A percentile compares a stretch with the other conserved stretches of the same genome.
phyloP scores from a whole-genome alignment of 2,888 invertebrate genomes.

The Rosalia funebris region DNA sequence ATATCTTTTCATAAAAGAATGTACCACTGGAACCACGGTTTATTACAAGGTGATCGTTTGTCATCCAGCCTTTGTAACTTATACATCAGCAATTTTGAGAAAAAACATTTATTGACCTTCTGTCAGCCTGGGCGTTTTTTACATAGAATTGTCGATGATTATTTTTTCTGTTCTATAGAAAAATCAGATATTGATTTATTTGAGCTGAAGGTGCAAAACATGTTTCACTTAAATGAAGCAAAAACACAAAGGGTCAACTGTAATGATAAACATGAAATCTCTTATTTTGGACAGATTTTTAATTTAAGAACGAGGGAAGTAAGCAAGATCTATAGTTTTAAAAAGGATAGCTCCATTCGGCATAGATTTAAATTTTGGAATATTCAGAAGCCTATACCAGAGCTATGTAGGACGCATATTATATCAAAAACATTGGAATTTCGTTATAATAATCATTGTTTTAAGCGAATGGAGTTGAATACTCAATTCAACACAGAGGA shows the following conservation, averaged over 20 bases:
- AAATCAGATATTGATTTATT: conserved; percentile 33
- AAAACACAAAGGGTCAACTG: conserved; percentile 36
- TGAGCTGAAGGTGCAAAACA: conserved; percentile 9
- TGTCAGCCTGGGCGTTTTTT: conserved; percentile 28
- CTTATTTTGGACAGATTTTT: conserved; percentile 44
- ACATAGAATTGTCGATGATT: conserved; percentile 46
- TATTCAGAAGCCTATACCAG: conserved; percentile 25
- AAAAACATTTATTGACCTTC: conserved; percentile 29
- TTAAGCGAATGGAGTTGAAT: conserved; percentile 41
- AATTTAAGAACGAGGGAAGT: conserved; percentile 43
- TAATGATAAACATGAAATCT: conserved; percentile 27
- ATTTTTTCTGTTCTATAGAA: conserved; percentile 44
- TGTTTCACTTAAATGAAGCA: conserved; percentile 36
- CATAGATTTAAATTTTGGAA: conserved; percentile 48
- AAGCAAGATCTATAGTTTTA: conserved; percentile 33
- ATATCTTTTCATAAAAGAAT: conserved; percentile 37
- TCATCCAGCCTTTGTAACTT: conserved; percentile 44
- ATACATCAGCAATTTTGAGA: conserved; percentile 40
- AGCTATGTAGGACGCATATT: conserved; percentile 24
- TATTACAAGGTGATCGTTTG: conserved; percentile 47
- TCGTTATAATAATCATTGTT: conserved; percentile 37
- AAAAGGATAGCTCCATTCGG: conserved; percentile 26
- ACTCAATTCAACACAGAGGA: conserved; percentile 40
- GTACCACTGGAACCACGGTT: conserved; percentile 45
- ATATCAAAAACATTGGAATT: conserved; percentile 36